phyloP scores from a whole-genome alignment of 2,797 vertebrate species.

The Clamator glandarius region DNA sequence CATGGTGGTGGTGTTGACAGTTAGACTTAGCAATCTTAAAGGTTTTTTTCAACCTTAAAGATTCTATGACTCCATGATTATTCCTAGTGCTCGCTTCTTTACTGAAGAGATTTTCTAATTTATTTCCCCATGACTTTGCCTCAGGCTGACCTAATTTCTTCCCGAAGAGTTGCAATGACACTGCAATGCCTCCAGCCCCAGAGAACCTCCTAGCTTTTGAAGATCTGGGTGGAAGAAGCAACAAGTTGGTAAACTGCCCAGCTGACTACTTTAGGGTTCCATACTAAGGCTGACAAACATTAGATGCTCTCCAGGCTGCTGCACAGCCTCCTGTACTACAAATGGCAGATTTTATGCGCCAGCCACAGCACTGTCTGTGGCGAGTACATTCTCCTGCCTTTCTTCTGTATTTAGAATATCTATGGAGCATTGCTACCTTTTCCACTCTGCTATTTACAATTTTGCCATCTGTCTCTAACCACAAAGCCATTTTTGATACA shows the following conservation, averaged over 20 bases:
- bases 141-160: background rate
- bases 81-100: background rate
- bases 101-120: fast-evolving
- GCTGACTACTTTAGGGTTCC: background rate
- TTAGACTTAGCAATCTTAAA: too few species aligned
- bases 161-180: background rate
- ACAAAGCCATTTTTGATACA: background rate
- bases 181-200: background rate
- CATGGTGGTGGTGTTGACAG: too few species aligned
- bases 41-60: too few species aligned
- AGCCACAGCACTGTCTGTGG: background rate
- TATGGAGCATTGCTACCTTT: background rate
- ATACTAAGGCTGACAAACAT: background rate
- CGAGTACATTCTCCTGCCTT: background rate
- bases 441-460: background rate
- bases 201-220: background rate
- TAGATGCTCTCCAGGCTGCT: background rate
- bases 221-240: background rate
- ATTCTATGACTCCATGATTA: too few species aligned
- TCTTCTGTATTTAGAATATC: background rate
- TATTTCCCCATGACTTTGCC: background rate
- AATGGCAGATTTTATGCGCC: fast-evolving
- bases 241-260: background rate
- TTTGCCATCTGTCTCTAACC: background rate
- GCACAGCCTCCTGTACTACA: fast-evolving